Base-by-base conservation (phyloP, 2,113 vertebrate genomes). In the Neolamprologus ventralis region DNA sequence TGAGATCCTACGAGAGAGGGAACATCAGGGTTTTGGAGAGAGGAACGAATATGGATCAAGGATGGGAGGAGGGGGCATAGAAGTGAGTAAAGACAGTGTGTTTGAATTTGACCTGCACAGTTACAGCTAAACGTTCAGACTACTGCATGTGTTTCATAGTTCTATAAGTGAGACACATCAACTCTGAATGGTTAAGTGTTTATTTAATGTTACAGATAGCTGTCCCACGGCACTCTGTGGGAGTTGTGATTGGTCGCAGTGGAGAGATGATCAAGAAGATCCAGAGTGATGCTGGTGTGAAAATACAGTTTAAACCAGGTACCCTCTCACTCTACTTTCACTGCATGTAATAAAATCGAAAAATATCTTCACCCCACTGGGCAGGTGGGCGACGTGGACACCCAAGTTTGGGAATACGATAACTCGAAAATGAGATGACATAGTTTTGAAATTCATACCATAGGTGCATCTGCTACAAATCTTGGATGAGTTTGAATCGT, bases 211-310 rank as follows among this genome's bases (percentile, higher is more conserved):
- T 84, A 16, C 93, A 99, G 98, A 97, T 98, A 2, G 97, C 97
- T 0, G 98, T 98, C 7, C 98, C 98, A 1, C 96, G 97, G 63
- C 97, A 98, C 92, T 98, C 98, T 12, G 98, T 99, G 3, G 98
- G 98, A 2, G 98, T 98, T 19, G 97, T 98, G 40, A 98, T 98
- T 17, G 98, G 98, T 21, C 96, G 97, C 19, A 98, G 88, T 8
- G 98, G 98, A 7, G 98, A 99, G 86, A 99, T 99, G 98, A 99
- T 99, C 63, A 98, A 99, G 93, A 99, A 99, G 93, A 98, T 98
- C 84, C 98, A 99, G 96, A 98, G 97, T 0, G 98, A 98, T 1
- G 97, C 98, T 1, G 98, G 98, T 0, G 98, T 98, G 51, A 96
- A 98, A 92, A 99, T 98, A 93, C 98, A 99, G 95, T 99, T 99